Conservation (phyloP, 2,888 invertebrate species). For the Ochropleura plecta region DNA sequence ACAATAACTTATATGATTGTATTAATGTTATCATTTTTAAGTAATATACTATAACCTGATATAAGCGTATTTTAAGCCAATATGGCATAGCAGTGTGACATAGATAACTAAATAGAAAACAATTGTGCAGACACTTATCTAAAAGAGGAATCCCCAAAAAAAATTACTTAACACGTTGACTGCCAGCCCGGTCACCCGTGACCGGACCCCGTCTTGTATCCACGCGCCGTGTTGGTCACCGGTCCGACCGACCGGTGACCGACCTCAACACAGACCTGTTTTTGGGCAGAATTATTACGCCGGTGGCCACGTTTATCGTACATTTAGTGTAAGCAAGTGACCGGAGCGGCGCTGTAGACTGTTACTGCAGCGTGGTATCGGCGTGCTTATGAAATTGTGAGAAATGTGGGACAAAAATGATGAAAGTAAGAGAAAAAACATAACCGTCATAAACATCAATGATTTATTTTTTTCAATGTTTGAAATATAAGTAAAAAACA, state of each 20-base stretch:
- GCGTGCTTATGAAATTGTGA: slow-evolving; percentile 9
- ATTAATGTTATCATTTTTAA: neutral
- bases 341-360: neutral
- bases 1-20: neutral
- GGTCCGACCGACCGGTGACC: too few species aligned
- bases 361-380: slow-evolving; percentile 12
- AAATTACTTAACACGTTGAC: neutral
- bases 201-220: too few species aligned
- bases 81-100: neutral
- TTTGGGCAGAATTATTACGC: too few species aligned
- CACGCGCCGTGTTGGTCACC: too few species aligned
- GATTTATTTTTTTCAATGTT: slow-evolving; percentile 18
- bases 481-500: slow-evolving; percentile 23
- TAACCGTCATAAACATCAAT: slow-evolving; percentile 21
- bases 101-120: neutral
- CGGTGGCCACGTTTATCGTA: too few species aligned
- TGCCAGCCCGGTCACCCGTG: too few species aligned
- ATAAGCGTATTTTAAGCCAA: too few species aligned
- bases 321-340: too few species aligned
- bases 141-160: neutral
- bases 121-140: too few species aligned
- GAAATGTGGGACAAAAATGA: slow-evolving; percentile 19
- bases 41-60: too few species aligned
- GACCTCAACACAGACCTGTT: too few species aligned
- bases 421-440: slow-evolving; percentile 15